phyloP scores from a whole-genome alignment of 2,888 invertebrate genomes.

The Heliconius ismenius region DNA sequence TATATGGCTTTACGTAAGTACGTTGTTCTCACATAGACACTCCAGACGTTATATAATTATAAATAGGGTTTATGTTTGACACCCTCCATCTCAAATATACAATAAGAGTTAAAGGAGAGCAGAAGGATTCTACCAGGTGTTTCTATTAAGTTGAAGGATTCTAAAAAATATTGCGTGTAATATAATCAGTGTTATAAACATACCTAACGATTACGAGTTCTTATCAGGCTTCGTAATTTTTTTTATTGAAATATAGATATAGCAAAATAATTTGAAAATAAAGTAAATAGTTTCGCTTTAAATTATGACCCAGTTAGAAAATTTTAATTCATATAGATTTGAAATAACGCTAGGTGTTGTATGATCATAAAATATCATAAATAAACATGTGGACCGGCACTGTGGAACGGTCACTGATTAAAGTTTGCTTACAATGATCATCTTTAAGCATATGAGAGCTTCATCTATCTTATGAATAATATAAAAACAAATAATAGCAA shows the following conservation, averaged over 20 bases:
- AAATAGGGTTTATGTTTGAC: slow-evolving; percentile 27
- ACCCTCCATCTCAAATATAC: slow-evolving; percentile 13
- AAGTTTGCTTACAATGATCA: slow-evolving; percentile 50
- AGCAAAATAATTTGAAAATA: slow-evolving; percentile 55
- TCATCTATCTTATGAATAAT: slow-evolving; percentile 51
- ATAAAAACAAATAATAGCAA: background rate
- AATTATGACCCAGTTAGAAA: slow-evolving; percentile 63
- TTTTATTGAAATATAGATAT: slow-evolving; percentile 56
- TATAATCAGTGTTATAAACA: slow-evolving; percentile 59
- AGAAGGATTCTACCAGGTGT: slow-evolving; percentile 38
- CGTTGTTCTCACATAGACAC: slow-evolving; percentile 59
- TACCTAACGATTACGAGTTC: slow-evolving; percentile 56
- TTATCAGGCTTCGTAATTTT: slow-evolving; percentile 47
- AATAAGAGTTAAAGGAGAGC: slow-evolving; percentile 6
- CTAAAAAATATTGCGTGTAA: slow-evolving; percentile 63
- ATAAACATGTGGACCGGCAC: slow-evolving; percentile 4
- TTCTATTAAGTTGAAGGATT: background rate
- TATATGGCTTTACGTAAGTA: slow-evolving; percentile 64
- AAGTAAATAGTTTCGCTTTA: slow-evolving; percentile 61
- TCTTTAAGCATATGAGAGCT: slow-evolving; percentile 65
- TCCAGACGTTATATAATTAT: slow-evolving; percentile 40
- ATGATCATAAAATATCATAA: slow-evolving; percentile 51
- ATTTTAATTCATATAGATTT: slow-evolving; percentile 56
- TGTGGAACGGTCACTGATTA: background rate
- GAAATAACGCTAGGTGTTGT: slow-evolving; percentile 61